Conservation (phyloP, 2,888 invertebrate species). For the Noctuana brunneofusca region DNA sequence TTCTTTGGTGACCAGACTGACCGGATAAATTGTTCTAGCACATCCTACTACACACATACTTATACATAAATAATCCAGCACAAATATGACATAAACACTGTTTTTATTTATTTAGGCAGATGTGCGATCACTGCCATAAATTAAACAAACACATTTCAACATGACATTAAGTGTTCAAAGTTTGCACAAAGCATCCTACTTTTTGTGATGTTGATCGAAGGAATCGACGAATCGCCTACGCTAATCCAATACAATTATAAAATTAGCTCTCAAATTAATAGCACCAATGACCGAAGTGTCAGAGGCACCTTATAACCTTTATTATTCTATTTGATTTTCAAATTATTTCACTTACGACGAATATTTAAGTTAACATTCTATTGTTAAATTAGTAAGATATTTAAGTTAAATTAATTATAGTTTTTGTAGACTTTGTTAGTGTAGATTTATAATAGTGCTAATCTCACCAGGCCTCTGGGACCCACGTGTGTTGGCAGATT, state of each 20-base stretch:
- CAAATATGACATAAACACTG: slow-evolving; percentile 36
- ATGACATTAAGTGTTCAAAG: slow-evolving; percentile 42
- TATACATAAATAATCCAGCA: background rate
- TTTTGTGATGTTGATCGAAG: slow-evolving; percentile 45
- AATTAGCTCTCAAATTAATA: slow-evolving; percentile 48
- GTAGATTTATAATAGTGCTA: too few species aligned
- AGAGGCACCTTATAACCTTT: slow-evolving; percentile 44
- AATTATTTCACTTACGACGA: background rate
- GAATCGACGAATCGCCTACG: slow-evolving; percentile 44
- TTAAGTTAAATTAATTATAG: background rate
- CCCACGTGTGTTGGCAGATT: too few species aligned
- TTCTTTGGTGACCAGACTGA: background rate
- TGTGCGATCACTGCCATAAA: slow-evolving; percentile 42
- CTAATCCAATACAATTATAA: slow-evolving; percentile 50
- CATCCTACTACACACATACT: background rate
- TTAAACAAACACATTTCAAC: slow-evolving; percentile 43
- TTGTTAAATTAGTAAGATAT: background rate
- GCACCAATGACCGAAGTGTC: slow-evolving; percentile 39
- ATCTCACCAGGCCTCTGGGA: too few species aligned
- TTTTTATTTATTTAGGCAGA: slow-evolving; percentile 41
- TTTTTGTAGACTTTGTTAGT: background rate
- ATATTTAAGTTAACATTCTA: background rate
- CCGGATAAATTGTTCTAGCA: background rate
- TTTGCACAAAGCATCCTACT: slow-evolving; percentile 43
- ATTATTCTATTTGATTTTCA: slow-evolving; percentile 1